Evolutionary conservation across 2,888 invertebrate species (phyloP).

Genomic region (Pandemis corylana): DNA sequence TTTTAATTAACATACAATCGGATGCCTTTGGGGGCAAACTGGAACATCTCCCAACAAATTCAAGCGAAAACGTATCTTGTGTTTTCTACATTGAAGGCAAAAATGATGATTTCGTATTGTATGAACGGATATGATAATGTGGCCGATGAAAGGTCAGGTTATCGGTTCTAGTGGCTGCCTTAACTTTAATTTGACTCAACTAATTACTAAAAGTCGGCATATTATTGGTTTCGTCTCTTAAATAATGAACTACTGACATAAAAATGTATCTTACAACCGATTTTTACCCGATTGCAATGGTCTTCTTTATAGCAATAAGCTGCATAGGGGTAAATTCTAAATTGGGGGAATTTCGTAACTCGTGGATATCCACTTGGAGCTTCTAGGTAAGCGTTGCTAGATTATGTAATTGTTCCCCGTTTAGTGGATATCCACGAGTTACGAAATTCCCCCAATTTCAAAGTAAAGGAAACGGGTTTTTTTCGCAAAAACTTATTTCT

Average conservation of each 20-base stretch:
- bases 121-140: not conserved
- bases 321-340: too few species aligned
- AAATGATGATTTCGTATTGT: conserved; percentile 1
- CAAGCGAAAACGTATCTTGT: conserved; percentile 2
- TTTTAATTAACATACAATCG: conserved; percentile 39
- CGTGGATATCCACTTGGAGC: too few species aligned
- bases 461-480: too few species aligned
- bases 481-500: too few species aligned
- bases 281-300: too few species aligned
- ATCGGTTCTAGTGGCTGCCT: conserved; percentile 12
- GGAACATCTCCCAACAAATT: conserved; percentile 1
- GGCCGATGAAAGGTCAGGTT: conserved; percentile 39
- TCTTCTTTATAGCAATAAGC: too few species aligned
- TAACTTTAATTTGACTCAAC: conserved; percentile 14
- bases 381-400: too few species aligned
- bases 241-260: not conserved
- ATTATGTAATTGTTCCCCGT: too few species aligned
- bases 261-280: too few species aligned
- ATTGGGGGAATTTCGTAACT: too few species aligned
- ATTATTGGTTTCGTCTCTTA: not conserved
- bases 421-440: too few species aligned
- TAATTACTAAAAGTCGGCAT: not conserved
- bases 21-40: not conserved
- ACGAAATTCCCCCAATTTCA: too few species aligned
- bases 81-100: not conserved